phyloP scores from a whole-genome alignment of 2,797 vertebrate species.

The Notolabrus celidotus region DNA sequence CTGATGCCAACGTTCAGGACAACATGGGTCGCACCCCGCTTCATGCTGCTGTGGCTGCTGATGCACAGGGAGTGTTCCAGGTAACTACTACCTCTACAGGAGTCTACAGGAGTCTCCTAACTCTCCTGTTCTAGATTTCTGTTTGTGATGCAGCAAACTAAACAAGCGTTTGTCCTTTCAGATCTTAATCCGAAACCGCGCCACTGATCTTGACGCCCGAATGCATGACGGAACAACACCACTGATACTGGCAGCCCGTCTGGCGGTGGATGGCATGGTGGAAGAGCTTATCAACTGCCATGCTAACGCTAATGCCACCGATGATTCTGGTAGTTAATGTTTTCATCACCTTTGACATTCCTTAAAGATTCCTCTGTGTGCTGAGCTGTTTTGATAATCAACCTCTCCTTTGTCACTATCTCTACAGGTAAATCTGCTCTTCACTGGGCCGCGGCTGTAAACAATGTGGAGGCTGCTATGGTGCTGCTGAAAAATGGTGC shows the following conservation, averaged over 20 bases:
- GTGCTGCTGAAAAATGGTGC: slow-evolving; percentile 96
- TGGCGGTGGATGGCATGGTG: slow-evolving; percentile 98
- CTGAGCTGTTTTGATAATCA: slow-evolving; percentile 39
- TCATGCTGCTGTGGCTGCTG: slow-evolving; percentile 94
- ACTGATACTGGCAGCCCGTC: slow-evolving; percentile 92
- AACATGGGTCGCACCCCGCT: slow-evolving; percentile 98
- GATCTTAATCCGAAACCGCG: slow-evolving; percentile 98
- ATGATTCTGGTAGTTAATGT: slow-evolving; percentile 90
- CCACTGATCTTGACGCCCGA: slow-evolving; percentile 96
- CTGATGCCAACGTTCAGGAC: slow-evolving; percentile 96
- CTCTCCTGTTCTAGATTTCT: slow-evolving; percentile 1
- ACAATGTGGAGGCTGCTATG: slow-evolving; percentile 94
- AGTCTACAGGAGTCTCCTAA: background rate
- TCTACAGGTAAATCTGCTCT: slow-evolving; percentile 95
- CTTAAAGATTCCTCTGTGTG: background rate
- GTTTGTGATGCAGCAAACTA: slow-evolving; percentile 5
- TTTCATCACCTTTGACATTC: slow-evolving; percentile 36
- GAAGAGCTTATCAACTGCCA: slow-evolving; percentile 98
- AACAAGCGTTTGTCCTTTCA: slow-evolving; percentile 65
- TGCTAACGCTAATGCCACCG: slow-evolving; percentile 94
- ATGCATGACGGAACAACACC: slow-evolving; percentile 98
- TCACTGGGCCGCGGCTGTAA: slow-evolving; percentile 98
- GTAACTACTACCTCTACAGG: slow-evolving; percentile 73
- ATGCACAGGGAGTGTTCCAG: slow-evolving; percentile 98
- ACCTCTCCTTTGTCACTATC: background rate